A percentile compares a stretch with the other conserved stretches of the same genome.
Conservation (phyloP, 2,113 vertebrate species). For the Turnix velox region DNA sequence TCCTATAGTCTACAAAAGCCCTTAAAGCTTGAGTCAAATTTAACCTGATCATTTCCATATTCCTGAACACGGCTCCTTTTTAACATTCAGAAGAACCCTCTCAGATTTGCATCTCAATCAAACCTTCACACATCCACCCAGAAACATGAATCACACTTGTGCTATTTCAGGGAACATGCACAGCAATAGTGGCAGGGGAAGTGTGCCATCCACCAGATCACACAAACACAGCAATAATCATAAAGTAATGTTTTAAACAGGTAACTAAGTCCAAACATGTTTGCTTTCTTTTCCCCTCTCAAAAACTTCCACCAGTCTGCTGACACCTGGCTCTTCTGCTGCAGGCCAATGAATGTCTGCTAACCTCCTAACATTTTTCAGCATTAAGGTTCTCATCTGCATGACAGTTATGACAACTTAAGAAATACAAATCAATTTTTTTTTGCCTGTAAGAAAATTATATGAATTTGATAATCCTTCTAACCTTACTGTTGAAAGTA, state of each 20-base stretch:
- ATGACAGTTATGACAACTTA: neutral
- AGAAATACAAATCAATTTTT: neutral
- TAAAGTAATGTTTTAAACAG: neutral
- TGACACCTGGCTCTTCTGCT: neutral
- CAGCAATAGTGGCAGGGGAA: neutral
- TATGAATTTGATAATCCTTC: neutral
- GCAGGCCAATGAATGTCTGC: neutral
- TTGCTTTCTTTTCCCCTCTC: neutral
- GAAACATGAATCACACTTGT: conserved; percentile 49
- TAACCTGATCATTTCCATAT: neutral
- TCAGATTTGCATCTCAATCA: conserved; percentile 39
- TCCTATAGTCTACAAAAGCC: neutral
- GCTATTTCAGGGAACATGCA: conserved; percentile 21
- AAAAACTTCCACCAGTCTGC: neutral
- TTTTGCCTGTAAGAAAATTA: neutral
- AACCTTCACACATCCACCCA: conserved; percentile 50
- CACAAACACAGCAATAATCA: neutral
- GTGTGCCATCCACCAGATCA: neutral
- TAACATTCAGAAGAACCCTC: conserved; percentile 25
- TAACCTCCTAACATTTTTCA: neutral
- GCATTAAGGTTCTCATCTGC: neutral
- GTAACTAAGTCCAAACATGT: neutral
- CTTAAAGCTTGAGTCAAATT: neutral
- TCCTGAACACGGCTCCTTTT: neutral
- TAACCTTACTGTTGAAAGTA: neutral